Evolutionary conservation across 2,888 invertebrate genomes (phyloP), one percentile per base, ranked within the genome.

Genomic region (Orthosia incerta): DNA sequence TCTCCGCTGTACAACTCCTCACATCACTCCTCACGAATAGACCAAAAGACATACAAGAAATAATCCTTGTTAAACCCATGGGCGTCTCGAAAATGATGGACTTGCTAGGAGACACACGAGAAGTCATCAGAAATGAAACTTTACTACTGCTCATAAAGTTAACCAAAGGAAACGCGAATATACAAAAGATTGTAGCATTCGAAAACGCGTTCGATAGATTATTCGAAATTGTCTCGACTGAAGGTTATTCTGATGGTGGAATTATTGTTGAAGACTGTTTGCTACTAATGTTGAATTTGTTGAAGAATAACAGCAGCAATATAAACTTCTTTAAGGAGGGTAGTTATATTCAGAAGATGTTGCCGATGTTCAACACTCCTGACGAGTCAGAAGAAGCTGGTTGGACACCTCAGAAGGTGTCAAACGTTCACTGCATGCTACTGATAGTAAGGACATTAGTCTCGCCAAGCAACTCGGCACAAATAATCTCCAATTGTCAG

Each of bases 241-340:
- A 99, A 94, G 99, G 99, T 5, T 98, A 98, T 87, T 98, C 98
- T 2, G 99, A 99, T 92, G 99, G 99, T 62, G 99, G 99, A 79
- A 99, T 99, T 70, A 99, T 99, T 0, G 99, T 99, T 0, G 99
- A 99, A 96, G 99, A 99, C 94, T 99, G 99, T 93, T 96, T 99
- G 4, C 96, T 99, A 57, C 96, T 99, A 4, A 98, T 99, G 97
- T 95, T 99, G 71, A 99, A 99, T 95, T 96, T 99, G 68, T 94
- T 99, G 18, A 98, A 98, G 90, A 99, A 99, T 89, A 99, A 99
- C 92, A 97, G 98, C 18, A 99, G 99, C 87, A 99, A 99, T 94
- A 99, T 99, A 85, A 99, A 99, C 91, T 99, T 99, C 91, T 99
- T 99, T 92, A 99, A 99, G 95, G 99, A 99, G 96, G 99, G 99